A percentile compares a stretch with the other conserved stretches of the same genome.
Conservation (phyloP, 1,140 invertebrate genomes). For the Drosophila persimilis region DNA sequence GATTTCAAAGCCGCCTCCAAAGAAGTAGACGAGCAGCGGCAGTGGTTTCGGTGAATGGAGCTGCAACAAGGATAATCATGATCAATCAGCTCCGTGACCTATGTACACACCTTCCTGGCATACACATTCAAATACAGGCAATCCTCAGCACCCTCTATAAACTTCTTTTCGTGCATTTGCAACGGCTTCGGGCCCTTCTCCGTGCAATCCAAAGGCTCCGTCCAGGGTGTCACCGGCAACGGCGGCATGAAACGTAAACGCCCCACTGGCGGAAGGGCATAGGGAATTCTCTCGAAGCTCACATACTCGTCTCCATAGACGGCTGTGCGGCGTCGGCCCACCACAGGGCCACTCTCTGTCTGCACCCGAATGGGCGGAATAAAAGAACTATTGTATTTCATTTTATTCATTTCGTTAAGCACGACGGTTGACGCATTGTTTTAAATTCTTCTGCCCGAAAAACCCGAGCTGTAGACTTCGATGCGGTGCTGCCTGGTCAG, state of each 20-base stretch:
- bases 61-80: conserved; percentile 19
- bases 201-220: conserved; percentile 80
- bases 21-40: conserved; percentile 84
- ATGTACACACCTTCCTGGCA: conserved; percentile 65
- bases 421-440: too few species aligned
- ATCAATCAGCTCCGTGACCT: not conserved
- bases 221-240: conserved; percentile 84
- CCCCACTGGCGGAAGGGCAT: conserved; percentile 86
- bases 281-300: conserved; percentile 86
- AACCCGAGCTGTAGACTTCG: too few species aligned
- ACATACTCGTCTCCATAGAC: conserved; percentile 70
- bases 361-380: conserved; percentile 1
- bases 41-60: conserved; percentile 38
- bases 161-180: conserved; percentile 25
- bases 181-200: conserved; percentile 52
- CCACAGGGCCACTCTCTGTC: conserved; percentile 49
- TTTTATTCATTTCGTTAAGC: too few species aligned
- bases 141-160: conserved; percentile 83
- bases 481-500: too few species aligned
- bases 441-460: too few species aligned
- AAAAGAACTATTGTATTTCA: too few species aligned
- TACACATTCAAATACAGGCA: conserved; percentile 85
- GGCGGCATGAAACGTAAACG: conserved; percentile 86
- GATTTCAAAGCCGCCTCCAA: conserved; percentile 87
- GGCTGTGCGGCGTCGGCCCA: conserved; percentile 47